Evolutionary conservation across 2,797 vertebrate species (phyloP).

Genomic region (Trematomus bernacchii): DNA sequence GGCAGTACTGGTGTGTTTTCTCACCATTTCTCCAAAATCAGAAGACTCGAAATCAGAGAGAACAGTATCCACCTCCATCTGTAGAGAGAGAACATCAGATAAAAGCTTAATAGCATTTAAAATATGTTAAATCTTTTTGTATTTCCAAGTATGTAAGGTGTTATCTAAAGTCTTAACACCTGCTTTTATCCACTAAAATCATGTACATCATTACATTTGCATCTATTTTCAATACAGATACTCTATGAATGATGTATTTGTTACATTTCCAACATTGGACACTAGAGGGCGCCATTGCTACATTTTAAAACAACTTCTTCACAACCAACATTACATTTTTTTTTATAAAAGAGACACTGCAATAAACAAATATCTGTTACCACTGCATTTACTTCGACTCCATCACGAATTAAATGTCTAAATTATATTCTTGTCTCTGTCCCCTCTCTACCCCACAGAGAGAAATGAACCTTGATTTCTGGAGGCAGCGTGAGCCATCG

Average conservation of each 20-base stretch:
- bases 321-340: background rate
- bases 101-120: background rate
- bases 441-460: background rate
- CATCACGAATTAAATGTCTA: too few relatives aligned
- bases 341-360: background rate
- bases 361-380: background rate
- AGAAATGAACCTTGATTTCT: constrained; percentile 88
- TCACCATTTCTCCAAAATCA: constrained; percentile 97
- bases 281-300: constrained; percentile 53
- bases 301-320: background rate
- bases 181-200: background rate
- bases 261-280: constrained; percentile 1
- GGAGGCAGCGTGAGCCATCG: constrained; percentile 92
- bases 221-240: background rate
- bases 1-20: background rate
- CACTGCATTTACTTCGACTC: background rate
- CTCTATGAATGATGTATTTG: too few relatives aligned
- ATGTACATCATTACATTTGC: background rate
- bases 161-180: background rate
- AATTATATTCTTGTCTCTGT: background rate
- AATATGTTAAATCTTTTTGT: background rate
- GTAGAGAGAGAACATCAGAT: constrained; percentile 38
- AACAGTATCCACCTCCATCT: constrained; percentile 93
- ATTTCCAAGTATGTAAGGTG: accelerated
- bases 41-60: constrained; percentile 95